Percentiles rank a stretch among this genome's conserved stretches.
phyloP scores from a whole-genome alignment of 2,888 invertebrate species.

The Thysanoteuthis rhombus region DNA sequence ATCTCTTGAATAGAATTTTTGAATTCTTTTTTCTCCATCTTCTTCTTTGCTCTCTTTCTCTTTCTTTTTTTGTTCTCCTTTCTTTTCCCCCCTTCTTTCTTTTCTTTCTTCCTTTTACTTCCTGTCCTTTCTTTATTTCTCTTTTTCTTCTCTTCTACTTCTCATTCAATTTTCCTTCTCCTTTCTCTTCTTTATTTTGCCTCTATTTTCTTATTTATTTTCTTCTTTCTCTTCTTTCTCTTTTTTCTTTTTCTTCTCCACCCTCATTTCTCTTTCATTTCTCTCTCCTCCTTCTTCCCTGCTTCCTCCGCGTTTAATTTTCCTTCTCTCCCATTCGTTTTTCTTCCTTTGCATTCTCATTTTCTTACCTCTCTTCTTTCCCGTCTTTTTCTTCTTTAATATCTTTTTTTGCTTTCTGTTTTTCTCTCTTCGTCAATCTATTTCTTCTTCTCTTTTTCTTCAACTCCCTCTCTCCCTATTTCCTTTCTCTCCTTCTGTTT shows the following conservation, averaged over 20 bases:
- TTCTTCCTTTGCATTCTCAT: not conserved
- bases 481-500: too few species aligned
- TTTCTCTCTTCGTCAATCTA: too few species aligned
- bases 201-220: not conserved
- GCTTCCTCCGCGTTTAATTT: not conserved
- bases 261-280: not conserved
- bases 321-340: not conserved
- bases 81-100: not conserved
- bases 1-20: too few species aligned
- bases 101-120: not conserved
- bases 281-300: not conserved
- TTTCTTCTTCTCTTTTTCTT: too few species aligned
- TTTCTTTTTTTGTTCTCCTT: not conserved
- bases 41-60: too few species aligned
- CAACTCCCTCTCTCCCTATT: too few species aligned
- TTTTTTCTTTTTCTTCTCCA: too few species aligned
- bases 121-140: not conserved
- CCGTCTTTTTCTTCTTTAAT: rapidly evolving
- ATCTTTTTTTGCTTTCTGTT: too few species aligned
- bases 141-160: too few species aligned
- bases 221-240: not conserved
- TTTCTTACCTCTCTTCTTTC: not conserved
- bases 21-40: too few species aligned
- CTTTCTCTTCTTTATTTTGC: not conserved
- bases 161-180: too few species aligned